Percentiles rank a stretch among this genome's conserved stretches.
These are phyloP conservation scores for Calliopum simillimum DNA, from an alignment of 2,888 invertebrate genomes.

Conservation along the genomic window DNA sequence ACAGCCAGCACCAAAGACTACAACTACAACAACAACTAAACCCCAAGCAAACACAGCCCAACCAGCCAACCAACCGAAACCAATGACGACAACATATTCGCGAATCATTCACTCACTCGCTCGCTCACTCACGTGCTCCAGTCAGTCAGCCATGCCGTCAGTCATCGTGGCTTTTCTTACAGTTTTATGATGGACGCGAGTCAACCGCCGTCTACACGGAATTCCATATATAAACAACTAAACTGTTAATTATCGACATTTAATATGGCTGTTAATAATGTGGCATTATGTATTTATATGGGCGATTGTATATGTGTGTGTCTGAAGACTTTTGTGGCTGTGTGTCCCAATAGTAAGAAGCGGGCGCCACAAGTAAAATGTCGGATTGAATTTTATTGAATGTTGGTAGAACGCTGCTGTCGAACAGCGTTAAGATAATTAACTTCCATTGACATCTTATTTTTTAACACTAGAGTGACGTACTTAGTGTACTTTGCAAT, in stretches of 20 bases:
- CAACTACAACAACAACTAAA: neutral
- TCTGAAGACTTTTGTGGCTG: neutral
- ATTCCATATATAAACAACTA: constrained; percentile 30
- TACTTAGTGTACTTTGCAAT: too few relatives aligned
- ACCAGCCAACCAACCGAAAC: constrained; percentile 18
- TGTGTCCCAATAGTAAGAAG: too few relatives aligned
- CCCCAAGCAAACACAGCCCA: neutral
- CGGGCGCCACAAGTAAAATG: too few relatives aligned
- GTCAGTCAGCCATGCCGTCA: neutral
- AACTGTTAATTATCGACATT: constrained; percentile 51
- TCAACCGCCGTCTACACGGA: constrained; percentile 10
- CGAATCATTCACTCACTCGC: neutral
- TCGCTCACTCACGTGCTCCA: constrained; percentile 5
- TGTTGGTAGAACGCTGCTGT: too few relatives aligned
- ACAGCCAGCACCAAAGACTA: neutral
- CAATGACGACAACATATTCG: neutral
- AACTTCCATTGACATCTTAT: too few relatives aligned
- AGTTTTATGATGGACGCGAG: constrained; percentile 17
- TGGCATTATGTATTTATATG: neutral
- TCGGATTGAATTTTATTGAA: too few relatives aligned
- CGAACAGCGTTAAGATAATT: too few relatives aligned
- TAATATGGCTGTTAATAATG: constrained; percentile 47
- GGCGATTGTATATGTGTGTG: constrained; percentile 17
- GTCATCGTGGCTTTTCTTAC: constrained; percentile 1
- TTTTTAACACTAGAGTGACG: too few relatives aligned